Percentiles rank a stretch among this genome's conserved stretches.
phyloP scores from a whole-genome alignment of 1,140 invertebrate genomes.

The Diuraphis noxia region DNA sequence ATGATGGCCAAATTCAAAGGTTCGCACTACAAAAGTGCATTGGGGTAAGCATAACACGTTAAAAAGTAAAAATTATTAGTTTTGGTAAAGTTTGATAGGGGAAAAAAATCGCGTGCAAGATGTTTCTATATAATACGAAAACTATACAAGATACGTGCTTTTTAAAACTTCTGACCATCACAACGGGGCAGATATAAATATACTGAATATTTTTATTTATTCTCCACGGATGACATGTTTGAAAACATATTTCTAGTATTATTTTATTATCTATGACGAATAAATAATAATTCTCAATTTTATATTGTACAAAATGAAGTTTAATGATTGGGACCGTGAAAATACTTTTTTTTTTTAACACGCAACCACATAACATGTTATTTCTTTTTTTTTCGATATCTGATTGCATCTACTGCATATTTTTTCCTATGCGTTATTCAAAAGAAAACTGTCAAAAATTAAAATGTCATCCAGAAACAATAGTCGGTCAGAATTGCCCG shows the following conservation, averaged over 20 bases:
- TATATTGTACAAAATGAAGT: neutral
- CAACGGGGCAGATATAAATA: neutral
- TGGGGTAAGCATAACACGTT: conserved; percentile 71
- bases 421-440: neutral
- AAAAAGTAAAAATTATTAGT: conserved; percentile 34
- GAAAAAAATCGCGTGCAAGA: neutral
- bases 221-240: neutral
- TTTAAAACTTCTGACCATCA: conserved; percentile 19
- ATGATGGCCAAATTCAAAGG: conserved; percentile 74
- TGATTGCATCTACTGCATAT: neutral
- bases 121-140: neutral
- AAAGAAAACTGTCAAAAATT: neutral
- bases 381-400: no score
- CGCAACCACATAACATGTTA: neutral
- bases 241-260: neutral
- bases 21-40: conserved; percentile 78
- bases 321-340: neutral
- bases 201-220: conserved; percentile 19
- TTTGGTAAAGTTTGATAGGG: neutral
- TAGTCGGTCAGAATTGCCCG: neutral
- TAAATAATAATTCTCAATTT: neutral
- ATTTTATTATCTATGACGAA: neutral
- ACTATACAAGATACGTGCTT: conserved; percentile 3
- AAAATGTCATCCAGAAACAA: neutral
- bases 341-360: neutral